Conservation (phyloP, 1,140 invertebrate species). For the Sycophila sp. region DNA sequence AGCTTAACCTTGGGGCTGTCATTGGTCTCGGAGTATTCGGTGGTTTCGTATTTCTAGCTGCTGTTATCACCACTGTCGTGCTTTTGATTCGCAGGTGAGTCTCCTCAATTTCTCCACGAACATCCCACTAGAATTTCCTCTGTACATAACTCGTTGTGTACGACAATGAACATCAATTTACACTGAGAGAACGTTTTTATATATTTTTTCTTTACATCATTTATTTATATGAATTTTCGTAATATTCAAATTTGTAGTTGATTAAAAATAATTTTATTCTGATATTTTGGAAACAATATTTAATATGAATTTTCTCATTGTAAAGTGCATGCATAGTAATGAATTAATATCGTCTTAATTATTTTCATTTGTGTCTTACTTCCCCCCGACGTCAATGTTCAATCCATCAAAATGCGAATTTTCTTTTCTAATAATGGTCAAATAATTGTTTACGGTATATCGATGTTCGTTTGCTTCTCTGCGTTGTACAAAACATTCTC, state of each 20-base stretch:
- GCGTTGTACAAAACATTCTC: slow-evolving; percentile 3
- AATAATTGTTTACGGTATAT: background rate
- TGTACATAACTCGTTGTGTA: too few species aligned
- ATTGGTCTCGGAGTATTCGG: slow-evolving; percentile 91
- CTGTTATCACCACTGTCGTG: slow-evolving; percentile 88
- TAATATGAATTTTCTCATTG: too few species aligned
- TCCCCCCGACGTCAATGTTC: background rate
- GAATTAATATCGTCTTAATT: too few species aligned
- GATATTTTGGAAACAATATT: too few species aligned
- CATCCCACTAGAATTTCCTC: too few species aligned
- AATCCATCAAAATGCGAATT: background rate
- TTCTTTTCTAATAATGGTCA: background rate
- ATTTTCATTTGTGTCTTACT: background rate
- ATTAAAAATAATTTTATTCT: too few species aligned
- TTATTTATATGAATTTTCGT: too few species aligned
- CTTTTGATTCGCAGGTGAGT: slow-evolving; percentile 88
- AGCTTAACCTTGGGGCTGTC: slow-evolving; percentile 85
- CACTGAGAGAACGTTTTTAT: too few species aligned
- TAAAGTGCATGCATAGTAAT: too few species aligned
- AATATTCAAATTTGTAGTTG: too few species aligned
- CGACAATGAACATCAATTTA: too few species aligned
- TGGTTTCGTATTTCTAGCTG: slow-evolving; percentile 88
- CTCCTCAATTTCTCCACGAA: background rate
- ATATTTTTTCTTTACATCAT: too few species aligned
- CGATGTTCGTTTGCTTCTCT: slow-evolving; percentile 21